phyloP scores from a whole-genome alignment of 2,797 vertebrate species.

The Hozukius guyotensis region DNA sequence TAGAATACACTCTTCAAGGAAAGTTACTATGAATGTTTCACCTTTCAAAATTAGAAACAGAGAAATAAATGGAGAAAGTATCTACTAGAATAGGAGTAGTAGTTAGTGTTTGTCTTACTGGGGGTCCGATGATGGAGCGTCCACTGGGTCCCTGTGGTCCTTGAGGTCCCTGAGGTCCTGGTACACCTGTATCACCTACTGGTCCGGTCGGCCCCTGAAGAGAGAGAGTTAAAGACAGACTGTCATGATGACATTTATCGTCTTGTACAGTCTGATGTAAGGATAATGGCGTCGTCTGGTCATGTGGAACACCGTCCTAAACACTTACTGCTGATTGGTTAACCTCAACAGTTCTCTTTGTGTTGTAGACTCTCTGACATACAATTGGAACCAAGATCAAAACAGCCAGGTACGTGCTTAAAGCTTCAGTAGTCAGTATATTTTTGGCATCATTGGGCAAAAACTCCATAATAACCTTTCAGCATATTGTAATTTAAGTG shows the following conservation, averaged over 20 bases:
- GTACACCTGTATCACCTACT: constrained; percentile 88
- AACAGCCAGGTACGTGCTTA: no score
- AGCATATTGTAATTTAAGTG: no score
- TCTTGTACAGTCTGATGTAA: neutral
- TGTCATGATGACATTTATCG: neutral
- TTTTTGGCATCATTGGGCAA: no score
- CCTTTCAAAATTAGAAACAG: neutral
- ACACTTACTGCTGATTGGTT: neutral
- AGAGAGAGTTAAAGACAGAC: neutral
- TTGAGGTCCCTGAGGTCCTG: constrained; percentile 91
- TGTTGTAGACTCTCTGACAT: no score
- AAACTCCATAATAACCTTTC: no score
- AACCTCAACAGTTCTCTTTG: neutral
- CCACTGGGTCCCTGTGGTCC: constrained; percentile 95
- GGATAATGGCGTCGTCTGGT: neutral
- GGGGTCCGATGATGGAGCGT: constrained; percentile 92
- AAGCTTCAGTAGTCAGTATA: no score
- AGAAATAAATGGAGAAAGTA: neutral
- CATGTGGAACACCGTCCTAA: neutral
- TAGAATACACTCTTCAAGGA: no score
- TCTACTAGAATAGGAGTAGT: neutral
- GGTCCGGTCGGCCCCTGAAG: constrained; percentile 89
- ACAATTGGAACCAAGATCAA: no score
- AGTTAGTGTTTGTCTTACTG: constrained; percentile 77
- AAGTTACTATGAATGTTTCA: fast-evolving